phyloP scores from a whole-genome alignment of 1,140 invertebrate species.

The Aphelinus certus region DNA sequence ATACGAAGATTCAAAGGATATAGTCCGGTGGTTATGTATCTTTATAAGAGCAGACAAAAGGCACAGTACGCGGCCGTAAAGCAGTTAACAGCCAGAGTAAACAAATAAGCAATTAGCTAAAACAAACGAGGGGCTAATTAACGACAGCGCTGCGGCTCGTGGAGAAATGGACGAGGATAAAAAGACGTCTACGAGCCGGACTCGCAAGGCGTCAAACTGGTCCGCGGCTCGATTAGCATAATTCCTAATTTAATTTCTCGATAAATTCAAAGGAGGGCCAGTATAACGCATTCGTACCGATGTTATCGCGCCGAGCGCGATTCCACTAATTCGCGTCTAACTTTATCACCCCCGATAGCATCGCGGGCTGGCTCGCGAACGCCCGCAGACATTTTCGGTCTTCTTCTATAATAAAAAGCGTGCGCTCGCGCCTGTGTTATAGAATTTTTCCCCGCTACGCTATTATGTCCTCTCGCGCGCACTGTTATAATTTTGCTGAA shows the following conservation, averaged over 20 bases:
- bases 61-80: neutral
- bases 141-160: slow-evolving; percentile 9
- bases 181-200: neutral
- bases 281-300: neutral
- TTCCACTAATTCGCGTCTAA: slow-evolving; percentile 40
- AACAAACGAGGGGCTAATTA: slow-evolving; percentile 30
- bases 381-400: slow-evolving; percentile 23
- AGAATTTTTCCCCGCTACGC: too few relatives aligned
- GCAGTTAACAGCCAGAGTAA: slow-evolving; percentile 6
- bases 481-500: too few relatives aligned
- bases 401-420: too few relatives aligned
- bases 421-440: too few relatives aligned
- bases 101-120: slow-evolving; percentile 26
- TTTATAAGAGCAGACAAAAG: neutral
- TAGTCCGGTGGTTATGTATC: too few relatives aligned
- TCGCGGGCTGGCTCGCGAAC: slow-evolving; percentile 15
- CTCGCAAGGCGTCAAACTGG: slow-evolving; percentile 22
- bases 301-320: slow-evolving; percentile 30
- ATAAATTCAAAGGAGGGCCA: slow-evolving; percentile 33
- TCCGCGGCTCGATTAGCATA: slow-evolving; percentile 35
- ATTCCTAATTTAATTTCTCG: slow-evolving; percentile 43
- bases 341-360: slow-evolving; percentile 37
- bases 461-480: too few relatives aligned
- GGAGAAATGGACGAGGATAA: slow-evolving; percentile 5
- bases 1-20: too few relatives aligned